Base-by-base conservation (phyloP, 2,888 invertebrate genomes). In the Heliconius erato region DNA sequence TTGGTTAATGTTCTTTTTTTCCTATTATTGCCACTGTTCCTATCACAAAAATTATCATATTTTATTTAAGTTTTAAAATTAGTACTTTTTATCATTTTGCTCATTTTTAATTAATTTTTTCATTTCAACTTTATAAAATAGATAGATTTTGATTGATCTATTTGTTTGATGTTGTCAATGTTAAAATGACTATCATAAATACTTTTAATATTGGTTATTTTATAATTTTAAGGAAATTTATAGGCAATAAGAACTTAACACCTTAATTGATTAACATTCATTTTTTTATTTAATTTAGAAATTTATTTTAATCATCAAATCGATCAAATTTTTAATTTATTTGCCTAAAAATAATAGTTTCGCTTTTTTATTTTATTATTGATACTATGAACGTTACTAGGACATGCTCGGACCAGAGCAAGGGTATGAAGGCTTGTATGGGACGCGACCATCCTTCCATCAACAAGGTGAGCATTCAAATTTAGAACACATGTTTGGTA, bases 361-460 rank as follows among this genome's bases (percentile, higher is more conserved):
- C 19, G 77, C 28, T 77, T 77, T 74, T 81, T 81, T 19, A 35
- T 72, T 80, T 84, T 65, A 19, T 82, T 26, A 80, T 78, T 84
- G 81, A 82, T 84, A 89, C 89, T 87, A 91, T 87, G 91, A 91
- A 91, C 90, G 87, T 89, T 83, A 92, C 84, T 97, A 98, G 98
- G 99, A 98, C 95, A 98, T 98, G 97, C 97, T 98, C 95, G 98
- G 97, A 92, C 98, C 98, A 90, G 99, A 99, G 94, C 98, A 98
- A 96, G 97, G 98, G 91, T 99, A 98, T 96, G 99, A 99, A 94
- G 98, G 98, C 94, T 97, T 98, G 97, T 99, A 99, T 96, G 98
- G 98, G 91, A 98, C 98, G 94, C 98, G 98, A 92, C 98, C 98
- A 89, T 98, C 98, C 89, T 98, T 98, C 96, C 98, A 98, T 91